Evolutionary conservation across 1,140 invertebrate genomes (phyloP).

Genomic region (Aphis gossypii): DNA sequence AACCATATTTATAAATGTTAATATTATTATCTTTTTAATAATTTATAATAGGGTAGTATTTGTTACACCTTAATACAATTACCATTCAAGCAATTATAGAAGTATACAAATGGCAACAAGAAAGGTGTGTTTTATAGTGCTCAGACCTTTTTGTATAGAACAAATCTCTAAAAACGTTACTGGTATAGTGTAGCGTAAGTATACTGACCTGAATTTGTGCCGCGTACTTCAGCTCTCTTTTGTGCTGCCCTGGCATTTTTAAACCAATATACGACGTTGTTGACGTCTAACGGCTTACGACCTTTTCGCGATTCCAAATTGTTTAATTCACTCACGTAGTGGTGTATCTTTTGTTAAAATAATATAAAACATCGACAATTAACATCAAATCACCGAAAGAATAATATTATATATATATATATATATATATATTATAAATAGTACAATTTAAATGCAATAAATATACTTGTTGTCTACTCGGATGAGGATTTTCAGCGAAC

Average conservation of each 20-base stretch:
- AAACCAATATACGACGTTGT: slow-evolving; percentile 99
- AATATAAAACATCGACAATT: neutral
- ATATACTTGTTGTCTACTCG: slow-evolving; percentile 77
- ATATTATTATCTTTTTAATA: too few relatives aligned
- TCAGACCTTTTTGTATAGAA: neutral
- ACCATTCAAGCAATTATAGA: too few relatives aligned
- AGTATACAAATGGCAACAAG: too few relatives aligned
- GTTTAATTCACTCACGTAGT: slow-evolving; percentile 93
- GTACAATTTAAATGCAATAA: neutral
- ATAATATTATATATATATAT: too few relatives aligned
- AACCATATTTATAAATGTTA: too few relatives aligned
- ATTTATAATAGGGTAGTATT: too few relatives aligned
- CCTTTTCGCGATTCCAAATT: slow-evolving; percentile 88
- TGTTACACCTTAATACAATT: too few relatives aligned
- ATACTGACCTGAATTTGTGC: slow-evolving; percentile 60
- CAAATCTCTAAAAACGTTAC: neutral
- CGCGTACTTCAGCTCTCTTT: slow-evolving; percentile 82
- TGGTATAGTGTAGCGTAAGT: neutral
- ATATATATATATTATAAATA: neutral
- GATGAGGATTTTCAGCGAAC: slow-evolving; percentile 96
- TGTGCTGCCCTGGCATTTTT: slow-evolving; percentile 96
- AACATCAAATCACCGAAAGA: neutral
- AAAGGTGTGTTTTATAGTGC: too few relatives aligned
- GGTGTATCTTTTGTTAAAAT: slow-evolving; percentile 79
- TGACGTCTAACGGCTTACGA: slow-evolving; percentile 91